phyloP scores from a whole-genome alignment of 2,888 invertebrate species.

The Tromatobia lineatoria region DNA sequence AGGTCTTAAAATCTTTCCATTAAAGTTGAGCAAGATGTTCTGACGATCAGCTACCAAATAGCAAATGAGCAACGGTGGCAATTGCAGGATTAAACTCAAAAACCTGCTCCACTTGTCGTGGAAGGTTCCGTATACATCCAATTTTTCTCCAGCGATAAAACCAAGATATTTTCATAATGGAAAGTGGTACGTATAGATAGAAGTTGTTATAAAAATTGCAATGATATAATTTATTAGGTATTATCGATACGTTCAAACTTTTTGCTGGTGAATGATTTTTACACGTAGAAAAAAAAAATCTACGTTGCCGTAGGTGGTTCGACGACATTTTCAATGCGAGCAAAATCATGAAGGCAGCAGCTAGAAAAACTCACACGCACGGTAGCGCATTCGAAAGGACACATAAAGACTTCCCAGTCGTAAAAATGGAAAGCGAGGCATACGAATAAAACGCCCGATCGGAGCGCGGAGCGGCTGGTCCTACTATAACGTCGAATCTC shows the following conservation, averaged over 20 bases:
- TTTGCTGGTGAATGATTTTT: not conserved
- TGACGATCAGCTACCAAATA: too few relatives aligned
- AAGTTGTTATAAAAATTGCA: not conserved
- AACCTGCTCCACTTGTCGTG: too few relatives aligned
- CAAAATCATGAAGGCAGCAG: conserved; percentile 36
- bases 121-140: too few relatives aligned
- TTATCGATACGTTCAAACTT: not conserved
- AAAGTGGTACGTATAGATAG: too few relatives aligned
- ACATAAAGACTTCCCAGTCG: conserved; percentile 72
- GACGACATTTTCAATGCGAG: not conserved
- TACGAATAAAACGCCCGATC: conserved; percentile 79
- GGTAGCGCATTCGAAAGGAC: conserved; percentile 69
- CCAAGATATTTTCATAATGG: too few relatives aligned
- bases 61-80: too few relatives aligned
- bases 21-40: too few relatives aligned
- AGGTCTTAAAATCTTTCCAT: too few relatives aligned
- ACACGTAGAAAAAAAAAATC: not conserved
- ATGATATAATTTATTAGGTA: not conserved
- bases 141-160: too few relatives aligned
- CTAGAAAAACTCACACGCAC: conserved; percentile 28
- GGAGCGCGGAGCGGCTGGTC: conserved; percentile 60
- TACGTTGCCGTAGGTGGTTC: not conserved
- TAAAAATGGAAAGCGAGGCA: conserved; percentile 80
- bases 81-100: too few relatives aligned
- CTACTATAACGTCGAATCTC: conserved; percentile 71